phyloP scores from a whole-genome alignment of 2,797 vertebrate genomes.

The Bryconaethiops microstoma region DNA sequence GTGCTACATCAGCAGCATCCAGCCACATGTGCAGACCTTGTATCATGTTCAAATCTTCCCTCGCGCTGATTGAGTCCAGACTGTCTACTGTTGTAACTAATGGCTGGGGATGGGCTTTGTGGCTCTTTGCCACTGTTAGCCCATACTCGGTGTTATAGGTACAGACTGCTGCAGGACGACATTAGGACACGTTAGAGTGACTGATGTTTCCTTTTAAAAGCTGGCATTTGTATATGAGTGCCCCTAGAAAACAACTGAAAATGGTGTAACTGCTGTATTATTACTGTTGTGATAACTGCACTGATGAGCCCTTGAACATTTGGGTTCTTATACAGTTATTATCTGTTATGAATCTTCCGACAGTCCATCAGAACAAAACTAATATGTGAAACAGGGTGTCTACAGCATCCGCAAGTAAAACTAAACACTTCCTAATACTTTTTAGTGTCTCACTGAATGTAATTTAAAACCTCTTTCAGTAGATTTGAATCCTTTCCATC shows the following conservation, averaged over 20 bases:
- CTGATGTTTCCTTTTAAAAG: conserved; percentile 16
- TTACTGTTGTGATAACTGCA: not conserved
- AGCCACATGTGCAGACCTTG: conserved; percentile 1
- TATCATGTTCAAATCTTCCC: not conserved
- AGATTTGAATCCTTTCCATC: no score
- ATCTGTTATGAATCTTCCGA: no score
- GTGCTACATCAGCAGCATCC: not conserved
- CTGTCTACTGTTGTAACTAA: not conserved
- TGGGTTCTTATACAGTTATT: no score
- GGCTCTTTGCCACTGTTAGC: not conserved
- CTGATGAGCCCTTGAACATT: not conserved
- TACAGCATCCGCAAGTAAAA: no score
- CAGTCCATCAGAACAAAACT: no score
- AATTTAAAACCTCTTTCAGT: no score
- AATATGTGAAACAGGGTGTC: no score
- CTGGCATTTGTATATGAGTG: not conserved
- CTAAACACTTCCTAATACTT: no score
- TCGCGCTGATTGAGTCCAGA: conserved; percentile 1
- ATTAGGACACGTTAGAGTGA: no score
- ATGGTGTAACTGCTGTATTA: not conserved
- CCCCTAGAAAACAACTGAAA: conserved; percentile 5
- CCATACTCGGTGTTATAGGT: not conserved
- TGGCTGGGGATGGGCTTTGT: not conserved
- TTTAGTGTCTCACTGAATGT: no score
- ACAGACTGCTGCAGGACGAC: not conserved